These are phyloP conservation scores for Chelidonichthys spinosus DNA, from an alignment of 2,797 vertebrate species.

Conservation along the genomic window DNA sequence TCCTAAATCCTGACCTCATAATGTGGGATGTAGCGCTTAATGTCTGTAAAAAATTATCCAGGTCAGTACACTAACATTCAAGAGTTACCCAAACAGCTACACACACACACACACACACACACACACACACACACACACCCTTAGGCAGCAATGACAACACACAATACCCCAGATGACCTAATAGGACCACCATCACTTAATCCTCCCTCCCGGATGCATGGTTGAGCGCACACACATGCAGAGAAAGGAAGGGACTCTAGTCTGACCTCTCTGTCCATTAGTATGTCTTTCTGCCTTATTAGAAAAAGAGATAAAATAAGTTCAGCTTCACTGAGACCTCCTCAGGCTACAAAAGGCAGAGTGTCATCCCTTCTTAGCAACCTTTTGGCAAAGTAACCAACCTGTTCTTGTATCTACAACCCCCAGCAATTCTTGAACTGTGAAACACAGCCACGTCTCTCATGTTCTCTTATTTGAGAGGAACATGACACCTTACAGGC, in stretches of 20 bases:
- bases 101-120: no score
- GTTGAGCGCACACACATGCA: slow-evolving; percentile 52
- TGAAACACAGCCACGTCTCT: slow-evolving; percentile 30
- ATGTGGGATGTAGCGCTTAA: slow-evolving; percentile 67
- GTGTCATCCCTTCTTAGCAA: slow-evolving; percentile 28
- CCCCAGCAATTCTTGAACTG: slow-evolving; percentile 39
- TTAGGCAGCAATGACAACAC: slow-evolving; percentile 73
- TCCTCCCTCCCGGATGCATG: slow-evolving; percentile 59
- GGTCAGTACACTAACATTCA: slow-evolving; percentile 74
- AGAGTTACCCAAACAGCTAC: slow-evolving; percentile 31
- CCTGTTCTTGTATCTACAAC: slow-evolving; percentile 42
- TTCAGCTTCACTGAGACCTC: slow-evolving; percentile 40
- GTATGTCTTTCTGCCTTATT: slow-evolving; percentile 50
- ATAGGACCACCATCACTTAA: slow-evolving; percentile 77
- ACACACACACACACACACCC: slow-evolving; percentile 50
- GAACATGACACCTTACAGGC: slow-evolving; percentile 39
- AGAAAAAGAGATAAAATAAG: slow-evolving; percentile 48
- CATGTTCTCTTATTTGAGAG: slow-evolving; percentile 26
- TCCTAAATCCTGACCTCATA: slow-evolving; percentile 61
- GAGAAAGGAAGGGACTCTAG: slow-evolving; percentile 43
- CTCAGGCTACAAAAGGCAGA: slow-evolving; percentile 19
- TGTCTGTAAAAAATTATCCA: slow-evolving; percentile 74
- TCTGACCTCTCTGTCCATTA: slow-evolving; percentile 71
- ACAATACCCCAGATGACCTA: slow-evolving; percentile 77
- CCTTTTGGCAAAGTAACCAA: slow-evolving; percentile 29